Evolutionary conservation across 2,797 vertebrate species (phyloP).

Genomic region (Xiphophorus birchmanni): DNA sequence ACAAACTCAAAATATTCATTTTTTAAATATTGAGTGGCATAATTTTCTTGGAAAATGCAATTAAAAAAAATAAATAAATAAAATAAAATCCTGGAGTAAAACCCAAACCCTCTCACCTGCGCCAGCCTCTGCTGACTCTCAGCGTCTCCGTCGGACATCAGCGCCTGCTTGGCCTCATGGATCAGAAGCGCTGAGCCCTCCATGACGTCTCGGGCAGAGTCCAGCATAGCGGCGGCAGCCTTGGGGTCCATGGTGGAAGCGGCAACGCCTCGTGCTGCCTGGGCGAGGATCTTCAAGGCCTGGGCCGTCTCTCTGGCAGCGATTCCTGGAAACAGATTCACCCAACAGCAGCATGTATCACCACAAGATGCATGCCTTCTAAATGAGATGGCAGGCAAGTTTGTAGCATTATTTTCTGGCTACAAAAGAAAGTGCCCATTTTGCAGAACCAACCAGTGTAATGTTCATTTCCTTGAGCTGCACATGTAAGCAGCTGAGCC

Average conservation of each 20-base stretch:
- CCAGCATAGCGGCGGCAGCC: constrained; percentile 92
- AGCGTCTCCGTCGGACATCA: constrained; percentile 90
- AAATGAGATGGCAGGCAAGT: too few species aligned
- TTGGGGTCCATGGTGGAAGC: constrained; percentile 89
- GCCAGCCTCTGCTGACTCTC: constrained; percentile 97
- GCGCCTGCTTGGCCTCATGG: constrained; percentile 94
- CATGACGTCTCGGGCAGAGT: constrained; percentile 96
- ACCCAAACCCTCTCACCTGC: constrained; percentile 82
- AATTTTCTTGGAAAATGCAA: neutral
- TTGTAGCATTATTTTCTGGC: neutral
- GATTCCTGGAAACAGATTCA: constrained; percentile 81
- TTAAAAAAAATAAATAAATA: neutral
- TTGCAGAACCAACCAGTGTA: constrained; percentile 89
- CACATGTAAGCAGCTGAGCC: constrained; percentile 96
- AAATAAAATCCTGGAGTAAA: neutral
- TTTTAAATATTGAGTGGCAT: constrained; percentile 5
- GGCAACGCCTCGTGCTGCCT: constrained; percentile 94
- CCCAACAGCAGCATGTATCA: neutral
- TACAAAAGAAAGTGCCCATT: neutral
- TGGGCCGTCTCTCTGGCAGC: constrained; percentile 98
- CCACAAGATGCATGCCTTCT: too few species aligned
- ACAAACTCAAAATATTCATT: neutral
- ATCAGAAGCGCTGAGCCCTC: constrained; percentile 96
- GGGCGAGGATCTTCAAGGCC: constrained; percentile 92
- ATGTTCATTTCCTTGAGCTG: constrained; percentile 97